phyloP scores from a whole-genome alignment of 37 sponge, comb jelly and placozoan species.

The Trichoplax adhaerens region DNA sequence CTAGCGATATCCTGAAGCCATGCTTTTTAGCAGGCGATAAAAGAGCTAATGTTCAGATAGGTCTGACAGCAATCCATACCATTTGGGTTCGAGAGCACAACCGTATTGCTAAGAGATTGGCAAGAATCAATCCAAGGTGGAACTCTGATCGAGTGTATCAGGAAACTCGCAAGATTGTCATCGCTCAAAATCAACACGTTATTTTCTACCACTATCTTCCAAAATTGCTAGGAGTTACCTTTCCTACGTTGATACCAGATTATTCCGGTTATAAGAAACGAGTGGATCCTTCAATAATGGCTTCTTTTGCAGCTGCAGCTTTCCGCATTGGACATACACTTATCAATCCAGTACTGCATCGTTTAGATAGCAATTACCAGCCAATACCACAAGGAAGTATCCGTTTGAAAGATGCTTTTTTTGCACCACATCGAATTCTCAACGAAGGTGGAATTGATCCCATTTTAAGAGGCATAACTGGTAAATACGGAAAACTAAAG shows the following conservation, averaged over 20 bases:
- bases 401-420: conserved; percentile 39
- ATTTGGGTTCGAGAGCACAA: too few relatives aligned
- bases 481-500: neutral
- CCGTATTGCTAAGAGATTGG: neutral
- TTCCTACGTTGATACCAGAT: neutral
- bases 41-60: too few relatives aligned
- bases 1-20: too few relatives aligned
- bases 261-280: conserved; percentile 32
- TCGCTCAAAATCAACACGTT: conserved; percentile 5
- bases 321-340: conserved; percentile 73
- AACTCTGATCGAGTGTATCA: neutral
- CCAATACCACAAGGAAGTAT: conserved; percentile 29
- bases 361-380: conserved; percentile 20
- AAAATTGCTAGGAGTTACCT: conserved; percentile 10
- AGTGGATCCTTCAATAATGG: conserved; percentile 41
- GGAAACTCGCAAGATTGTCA: conserved; percentile 8
- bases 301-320: conserved; percentile 61
- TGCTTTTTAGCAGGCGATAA: too few relatives aligned
- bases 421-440: conserved; percentile 19
- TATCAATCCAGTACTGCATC: conserved; percentile 28
- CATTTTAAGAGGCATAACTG: conserved; percentile 38
- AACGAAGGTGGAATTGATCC: conserved; percentile 32
- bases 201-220: conserved; percentile 16
- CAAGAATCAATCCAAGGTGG: conserved; percentile 1
- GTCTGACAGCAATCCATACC: too few relatives aligned